phyloP scores from a whole-genome alignment of 2,797 vertebrate genomes.

The Sebastes umbrosus region DNA sequence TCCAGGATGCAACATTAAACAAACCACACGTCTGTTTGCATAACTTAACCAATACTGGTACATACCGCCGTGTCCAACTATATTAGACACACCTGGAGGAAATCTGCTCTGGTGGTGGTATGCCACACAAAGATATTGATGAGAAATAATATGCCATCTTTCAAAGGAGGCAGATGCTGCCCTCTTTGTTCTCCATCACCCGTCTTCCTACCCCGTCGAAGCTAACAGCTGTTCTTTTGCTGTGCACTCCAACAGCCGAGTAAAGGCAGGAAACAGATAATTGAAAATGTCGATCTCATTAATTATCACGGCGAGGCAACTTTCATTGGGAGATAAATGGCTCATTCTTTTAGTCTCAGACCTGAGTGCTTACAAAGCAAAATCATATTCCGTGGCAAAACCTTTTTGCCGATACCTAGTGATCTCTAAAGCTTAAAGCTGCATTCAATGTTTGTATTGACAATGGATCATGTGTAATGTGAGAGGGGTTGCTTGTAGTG shows the following conservation, averaged over 20 bases:
- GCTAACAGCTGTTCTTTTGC: slow-evolving; percentile 68
- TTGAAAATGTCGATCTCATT: slow-evolving; percentile 70
- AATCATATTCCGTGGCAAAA: slow-evolving; percentile 7
- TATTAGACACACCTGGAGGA: slow-evolving; percentile 50
- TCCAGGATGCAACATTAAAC: slow-evolving; percentile 27
- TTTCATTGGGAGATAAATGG: slow-evolving; percentile 49
- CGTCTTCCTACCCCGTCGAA: slow-evolving; percentile 43
- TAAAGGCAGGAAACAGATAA: slow-evolving; percentile 67
- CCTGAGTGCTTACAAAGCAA: slow-evolving; percentile 30
- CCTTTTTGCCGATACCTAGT: not conserved
- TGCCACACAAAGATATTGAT: slow-evolving; percentile 51
- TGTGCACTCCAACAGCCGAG: slow-evolving; percentile 36
- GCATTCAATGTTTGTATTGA: not conserved
- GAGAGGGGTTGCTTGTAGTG: not conserved
- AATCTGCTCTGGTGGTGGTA: slow-evolving; percentile 30
- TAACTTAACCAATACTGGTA: slow-evolving; percentile 2
- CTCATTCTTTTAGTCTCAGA: slow-evolving; percentile 39
- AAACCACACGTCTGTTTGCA: slow-evolving; percentile 17
- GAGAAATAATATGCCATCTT: slow-evolving; percentile 43
- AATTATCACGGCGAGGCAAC: slow-evolving; percentile 54
- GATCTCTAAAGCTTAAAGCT: not conserved
- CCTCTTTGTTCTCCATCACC: slow-evolving; percentile 64
- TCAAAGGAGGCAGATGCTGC: slow-evolving; percentile 68
- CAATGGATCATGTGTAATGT: not conserved
- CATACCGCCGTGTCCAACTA: slow-evolving; percentile 25